Base-by-base conservation (phyloP, 1,140 invertebrate genomes). In the Andrena cerasifolii region DNA sequence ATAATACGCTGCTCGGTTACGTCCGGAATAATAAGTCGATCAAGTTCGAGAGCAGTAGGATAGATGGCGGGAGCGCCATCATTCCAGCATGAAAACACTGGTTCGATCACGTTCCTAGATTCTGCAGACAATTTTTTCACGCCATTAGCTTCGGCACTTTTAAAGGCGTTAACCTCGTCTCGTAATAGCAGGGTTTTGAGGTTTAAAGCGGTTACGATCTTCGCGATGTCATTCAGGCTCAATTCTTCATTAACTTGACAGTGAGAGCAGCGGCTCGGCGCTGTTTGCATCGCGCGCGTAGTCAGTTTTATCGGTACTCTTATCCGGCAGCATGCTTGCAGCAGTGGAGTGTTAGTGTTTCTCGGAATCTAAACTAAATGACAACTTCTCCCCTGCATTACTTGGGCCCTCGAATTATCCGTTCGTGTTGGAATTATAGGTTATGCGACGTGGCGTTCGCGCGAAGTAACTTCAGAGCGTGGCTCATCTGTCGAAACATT, bases 121-220 rank as follows among this genome's bases (percentile, higher is more conserved):
- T n/a, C n/a, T n/a, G n/a, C n/a, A n/a, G n/a, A n/a, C n/a, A n/a
- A n/a, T n/a, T 40, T 40, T 40, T 45, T 53, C 8, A 21, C 24
- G 4, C 3, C 26, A 7, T 62, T 28, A 51, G 6, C 10, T 3
- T 51, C 40, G 43, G 36, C 5, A 54, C 43, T 63, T 59, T 81
- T 87, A 33, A 87, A 45, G 5, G 78, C 28, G 18, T 45, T 4
- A 33, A 88, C 74, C 28, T 88, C 85, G 26, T 80, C 61, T 74
- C 77, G 76, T 14, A 88, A 75, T 65, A n/a, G 59, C 12, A 61
- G 12, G 16, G 86, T 70, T 54, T 80, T 87, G 12, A 7, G 0
- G 21, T 81, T 88, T n/a, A 86, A 47, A 18, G 45, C 31, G 26
- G 51, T 66, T 18, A 62, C 43, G 53, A 78, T 67, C 28, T 71